Percentiles rank a stretch among this genome's conserved stretches.
Evolutionary conservation across 2,113 vertebrate species (phyloP).

Genomic region (Rhodinocichla rosea): DNA sequence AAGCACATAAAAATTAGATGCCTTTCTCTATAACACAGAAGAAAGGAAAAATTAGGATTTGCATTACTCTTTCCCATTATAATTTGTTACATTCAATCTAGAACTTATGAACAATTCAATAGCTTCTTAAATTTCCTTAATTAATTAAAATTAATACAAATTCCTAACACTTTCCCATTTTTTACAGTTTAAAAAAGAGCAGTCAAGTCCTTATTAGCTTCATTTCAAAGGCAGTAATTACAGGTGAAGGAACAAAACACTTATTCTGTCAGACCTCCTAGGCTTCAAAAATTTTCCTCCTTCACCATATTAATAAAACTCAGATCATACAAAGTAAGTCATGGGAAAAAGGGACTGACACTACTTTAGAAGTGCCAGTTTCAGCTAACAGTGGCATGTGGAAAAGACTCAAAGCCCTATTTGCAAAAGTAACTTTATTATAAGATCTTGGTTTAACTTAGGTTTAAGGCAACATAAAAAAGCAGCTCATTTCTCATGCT

Average conservation of each 20-base stretch:
- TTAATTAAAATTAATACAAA: neutral
- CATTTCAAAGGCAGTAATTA: neutral
- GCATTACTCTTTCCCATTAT: neutral
- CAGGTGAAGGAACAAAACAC: neutral
- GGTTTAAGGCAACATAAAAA: neutral
- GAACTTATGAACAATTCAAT: neutral
- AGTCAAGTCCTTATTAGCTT: neutral
- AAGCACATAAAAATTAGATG: neutral
- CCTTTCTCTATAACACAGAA: neutral
- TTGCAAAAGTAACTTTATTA: neutral
- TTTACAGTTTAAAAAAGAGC: neutral
- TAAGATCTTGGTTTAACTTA: neutral
- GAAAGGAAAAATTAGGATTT: neutral
- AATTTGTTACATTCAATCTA: neutral
- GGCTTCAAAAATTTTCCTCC: neutral
- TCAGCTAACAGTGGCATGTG: fast-evolving
- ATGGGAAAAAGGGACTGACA: neutral
- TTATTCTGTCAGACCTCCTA: neutral
- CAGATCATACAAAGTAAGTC: neutral
- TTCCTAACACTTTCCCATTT: neutral
- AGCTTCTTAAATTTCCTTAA: neutral
- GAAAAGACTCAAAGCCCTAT: neutral
- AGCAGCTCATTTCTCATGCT: neutral
- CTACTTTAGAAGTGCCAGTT: neutral
- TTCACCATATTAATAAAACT: neutral